Evolutionary conservation across 2,113 vertebrate genomes (phyloP), one percentile per base, ranked within the genome.

Genomic region (Stictonetta naevosa): DNA sequence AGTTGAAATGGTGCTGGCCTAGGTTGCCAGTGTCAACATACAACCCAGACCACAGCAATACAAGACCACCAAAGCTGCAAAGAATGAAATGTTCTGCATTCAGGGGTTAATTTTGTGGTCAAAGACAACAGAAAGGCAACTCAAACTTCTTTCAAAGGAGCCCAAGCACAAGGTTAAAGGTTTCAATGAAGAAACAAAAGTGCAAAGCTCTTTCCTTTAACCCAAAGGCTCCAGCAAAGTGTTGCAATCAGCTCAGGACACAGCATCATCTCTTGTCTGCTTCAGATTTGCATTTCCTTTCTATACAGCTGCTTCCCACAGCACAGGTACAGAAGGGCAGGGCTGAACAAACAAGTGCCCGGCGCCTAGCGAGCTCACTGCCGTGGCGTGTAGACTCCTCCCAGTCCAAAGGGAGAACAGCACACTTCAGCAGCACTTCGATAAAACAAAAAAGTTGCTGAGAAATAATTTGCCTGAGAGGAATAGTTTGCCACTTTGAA

Each of bases 331-430:
- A 85, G 58, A 44, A 92, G 85, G 91, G 83, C 52, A 93, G 72
- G 94, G 92, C 83, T 86, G 59, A 74, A 85, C 63, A 93, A 95
- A 93, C 90, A 90, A 28, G 20, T 2, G 1, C 17, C 50, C 0
- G 0, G 46, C 2, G 1, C 62, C 33, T 75, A n/a, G 44, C 20
- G 52, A n/a, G 26, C 22, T 52, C 21, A 0, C 44, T 21, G 53
- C 19, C 0, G 0, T 0, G 0, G 9, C 13, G 2, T 0, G 0
- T 50, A 20, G 40, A 50, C 48, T 86, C 58, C 82, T 94, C 82
- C 77, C 83, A 86, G 77, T 71, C 60, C 91, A 91, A 89, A 91
- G 73, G 72, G 64, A 89, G 8, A 71, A 6, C 52, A 52, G 23
- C 17, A 42, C 3, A 1, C n/a, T 67, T 50, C 1, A 40, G 36